Evolutionary conservation across 2,113 vertebrate genomes (phyloP).

Genomic region (Coturnix japonica): DNA sequence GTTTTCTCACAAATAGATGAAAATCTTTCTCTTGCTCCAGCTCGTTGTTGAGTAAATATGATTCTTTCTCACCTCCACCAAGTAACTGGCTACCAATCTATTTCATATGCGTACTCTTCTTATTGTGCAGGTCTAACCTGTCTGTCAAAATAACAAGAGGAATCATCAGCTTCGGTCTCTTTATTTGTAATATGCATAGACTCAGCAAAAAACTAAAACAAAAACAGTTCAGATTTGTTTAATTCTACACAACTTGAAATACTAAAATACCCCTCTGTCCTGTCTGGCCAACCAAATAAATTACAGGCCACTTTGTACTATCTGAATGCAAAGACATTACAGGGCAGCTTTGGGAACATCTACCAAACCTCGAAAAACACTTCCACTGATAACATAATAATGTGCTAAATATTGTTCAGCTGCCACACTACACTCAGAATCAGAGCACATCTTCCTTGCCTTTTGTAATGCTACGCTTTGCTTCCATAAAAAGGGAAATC

Average conservation of each 20-base stretch:
- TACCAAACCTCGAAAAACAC: conserved; percentile 52
- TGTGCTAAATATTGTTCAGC: conserved; percentile 16
- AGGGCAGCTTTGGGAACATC: conserved; percentile 32
- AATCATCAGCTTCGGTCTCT: background rate
- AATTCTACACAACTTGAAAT: background rate
- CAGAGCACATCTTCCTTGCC: background rate
- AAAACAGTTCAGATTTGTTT: background rate
- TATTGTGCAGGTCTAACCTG: background rate
- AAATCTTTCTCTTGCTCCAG: background rate
- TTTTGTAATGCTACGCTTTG: background rate
- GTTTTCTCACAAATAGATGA: background rate
- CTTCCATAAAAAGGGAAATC: conserved; percentile 46
- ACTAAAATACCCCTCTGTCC: background rate
- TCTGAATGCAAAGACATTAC: conserved; percentile 30
- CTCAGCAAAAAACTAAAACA: background rate
- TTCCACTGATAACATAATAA: conserved; percentile 39
- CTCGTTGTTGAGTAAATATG: background rate
- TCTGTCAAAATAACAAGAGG: background rate
- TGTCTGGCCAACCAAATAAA: conserved; percentile 43
- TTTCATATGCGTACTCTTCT: background rate
- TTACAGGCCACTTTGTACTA: background rate
- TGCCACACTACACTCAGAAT: background rate
- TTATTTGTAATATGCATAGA: background rate
- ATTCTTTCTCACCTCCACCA: background rate
- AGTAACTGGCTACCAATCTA: background rate